Evolutionary conservation across 2,797 vertebrate genomes (phyloP).

Genomic region (Loris lydekkerianus): DNA sequence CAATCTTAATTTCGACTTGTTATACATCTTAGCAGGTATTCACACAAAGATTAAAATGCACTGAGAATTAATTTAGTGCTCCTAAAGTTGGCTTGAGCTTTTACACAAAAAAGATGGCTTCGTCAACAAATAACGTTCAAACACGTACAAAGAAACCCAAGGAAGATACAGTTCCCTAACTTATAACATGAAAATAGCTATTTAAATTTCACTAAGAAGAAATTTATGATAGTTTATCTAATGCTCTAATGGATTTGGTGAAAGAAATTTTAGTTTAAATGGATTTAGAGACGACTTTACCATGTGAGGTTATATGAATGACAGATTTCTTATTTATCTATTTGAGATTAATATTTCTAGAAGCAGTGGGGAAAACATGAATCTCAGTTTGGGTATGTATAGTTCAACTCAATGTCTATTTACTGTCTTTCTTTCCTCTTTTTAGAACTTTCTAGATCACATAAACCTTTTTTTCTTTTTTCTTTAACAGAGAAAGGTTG

Average conservation of each 20-base stretch:
- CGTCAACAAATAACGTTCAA: conserved; percentile 50
- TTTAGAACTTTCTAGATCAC: conserved; percentile 75
- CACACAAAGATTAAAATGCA: conserved; percentile 54
- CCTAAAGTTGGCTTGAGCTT: conserved; percentile 26
- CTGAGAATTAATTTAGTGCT: conserved; percentile 48
- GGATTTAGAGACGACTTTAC: conserved; percentile 16
- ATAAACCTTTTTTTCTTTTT: conserved; percentile 57
- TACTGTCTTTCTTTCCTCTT: conserved; percentile 53
- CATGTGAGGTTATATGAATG: not conserved
- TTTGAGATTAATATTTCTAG: conserved; percentile 61
- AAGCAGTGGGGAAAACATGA: conserved; percentile 32
- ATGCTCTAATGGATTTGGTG: not conserved
- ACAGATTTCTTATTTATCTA: conserved; percentile 48
- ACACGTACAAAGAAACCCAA: conserved; percentile 28
- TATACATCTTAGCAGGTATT: conserved; percentile 21
- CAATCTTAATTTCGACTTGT: not conserved
- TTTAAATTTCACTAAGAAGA: conserved; percentile 49
- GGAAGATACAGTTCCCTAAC: conserved; percentile 8
- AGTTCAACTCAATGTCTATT: conserved; percentile 59
- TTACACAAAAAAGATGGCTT: not conserved
- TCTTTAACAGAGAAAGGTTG: conserved; percentile 65
- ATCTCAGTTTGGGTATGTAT: conserved; percentile 47
- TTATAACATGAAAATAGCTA: conserved; percentile 27
- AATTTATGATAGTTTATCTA: conserved; percentile 42
- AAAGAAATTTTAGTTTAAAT: conserved; percentile 46